These are phyloP conservation scores for Phodopus roborovskii DNA, from an alignment of 2,113 vertebrate species.

Conservation along the genomic window DNA sequence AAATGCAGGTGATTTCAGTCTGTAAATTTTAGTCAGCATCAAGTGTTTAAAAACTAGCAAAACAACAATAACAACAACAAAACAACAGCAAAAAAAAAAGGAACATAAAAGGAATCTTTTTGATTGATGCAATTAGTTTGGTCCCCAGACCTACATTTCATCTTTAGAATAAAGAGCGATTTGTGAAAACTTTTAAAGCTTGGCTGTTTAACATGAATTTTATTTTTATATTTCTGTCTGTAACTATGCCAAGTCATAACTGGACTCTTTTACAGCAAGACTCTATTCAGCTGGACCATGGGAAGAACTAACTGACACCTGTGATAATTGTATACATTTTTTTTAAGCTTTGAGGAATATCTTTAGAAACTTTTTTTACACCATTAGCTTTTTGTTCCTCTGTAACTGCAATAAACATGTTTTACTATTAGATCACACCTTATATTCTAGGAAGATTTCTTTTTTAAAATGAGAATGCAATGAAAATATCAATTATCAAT, in stretches of 20 bases:
- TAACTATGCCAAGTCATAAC: background rate
- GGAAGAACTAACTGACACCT: constrained; percentile 12
- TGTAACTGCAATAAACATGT: background rate
- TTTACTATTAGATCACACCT: background rate
- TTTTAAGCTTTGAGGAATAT: background rate
- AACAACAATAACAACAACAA: background rate
- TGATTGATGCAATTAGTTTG: constrained; percentile 20
- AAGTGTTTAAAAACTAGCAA: constrained; percentile 17
- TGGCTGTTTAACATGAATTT: background rate
- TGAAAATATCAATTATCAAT: background rate
- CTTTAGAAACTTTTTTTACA: background rate
- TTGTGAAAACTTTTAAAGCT: background rate
- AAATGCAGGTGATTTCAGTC: constrained; percentile 34
- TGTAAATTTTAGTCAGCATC: constrained; percentile 6
- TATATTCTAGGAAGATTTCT: background rate
- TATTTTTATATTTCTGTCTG: background rate
- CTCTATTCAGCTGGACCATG: background rate
- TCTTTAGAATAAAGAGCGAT: constrained; percentile 3
- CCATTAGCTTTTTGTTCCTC: constrained; percentile 4
- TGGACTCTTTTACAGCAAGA: background rate
- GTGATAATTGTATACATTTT: constrained; percentile 36
- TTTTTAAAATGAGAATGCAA: background rate
- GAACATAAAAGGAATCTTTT: background rate
- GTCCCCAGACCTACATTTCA: constrained; percentile 6
- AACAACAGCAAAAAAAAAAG: background rate